Percentiles rank a stretch among this genome's conserved stretches.
These are phyloP conservation scores for Herpetotheres cachinnans DNA, from an alignment of 2,113 vertebrate species.

Conservation along the genomic window DNA sequence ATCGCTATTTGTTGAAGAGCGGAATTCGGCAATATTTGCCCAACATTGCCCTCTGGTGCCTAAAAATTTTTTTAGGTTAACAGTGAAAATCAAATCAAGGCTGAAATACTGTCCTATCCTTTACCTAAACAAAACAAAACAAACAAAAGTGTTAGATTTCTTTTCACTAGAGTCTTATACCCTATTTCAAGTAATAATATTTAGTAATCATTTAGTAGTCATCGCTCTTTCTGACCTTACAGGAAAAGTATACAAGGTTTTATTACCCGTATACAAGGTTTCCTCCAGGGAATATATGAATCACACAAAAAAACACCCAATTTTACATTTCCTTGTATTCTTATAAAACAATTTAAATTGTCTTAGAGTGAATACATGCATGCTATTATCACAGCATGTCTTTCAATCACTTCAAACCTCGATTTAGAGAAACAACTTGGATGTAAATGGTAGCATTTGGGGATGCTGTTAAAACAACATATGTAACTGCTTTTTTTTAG, in stretches of 20 bases:
- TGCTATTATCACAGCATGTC: neutral
- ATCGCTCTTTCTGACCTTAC: neutral
- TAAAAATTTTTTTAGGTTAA: neutral
- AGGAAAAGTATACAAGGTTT: neutral
- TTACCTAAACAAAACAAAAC: neutral
- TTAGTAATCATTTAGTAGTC: neutral
- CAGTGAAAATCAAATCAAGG: neutral
- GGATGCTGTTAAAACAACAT: neutral
- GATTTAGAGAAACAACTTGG: neutral
- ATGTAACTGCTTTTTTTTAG: neutral
- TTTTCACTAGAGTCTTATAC: neutral
- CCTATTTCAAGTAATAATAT: neutral
- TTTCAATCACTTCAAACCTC: neutral
- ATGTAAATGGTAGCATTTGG: neutral
- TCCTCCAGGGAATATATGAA: neutral
- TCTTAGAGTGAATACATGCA: neutral
- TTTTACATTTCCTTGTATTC: neutral
- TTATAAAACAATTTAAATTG: neutral
- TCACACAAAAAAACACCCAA: neutral
- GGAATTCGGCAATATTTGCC: neutral
- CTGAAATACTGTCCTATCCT: neutral
- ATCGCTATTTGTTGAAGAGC: neutral
- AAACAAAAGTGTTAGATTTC: neutral
- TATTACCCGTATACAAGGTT: neutral
- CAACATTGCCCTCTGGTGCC: slow-evolving; percentile 59